phyloP scores from a whole-genome alignment of 1,140 invertebrate species.

The Camponotus vicinus region DNA sequence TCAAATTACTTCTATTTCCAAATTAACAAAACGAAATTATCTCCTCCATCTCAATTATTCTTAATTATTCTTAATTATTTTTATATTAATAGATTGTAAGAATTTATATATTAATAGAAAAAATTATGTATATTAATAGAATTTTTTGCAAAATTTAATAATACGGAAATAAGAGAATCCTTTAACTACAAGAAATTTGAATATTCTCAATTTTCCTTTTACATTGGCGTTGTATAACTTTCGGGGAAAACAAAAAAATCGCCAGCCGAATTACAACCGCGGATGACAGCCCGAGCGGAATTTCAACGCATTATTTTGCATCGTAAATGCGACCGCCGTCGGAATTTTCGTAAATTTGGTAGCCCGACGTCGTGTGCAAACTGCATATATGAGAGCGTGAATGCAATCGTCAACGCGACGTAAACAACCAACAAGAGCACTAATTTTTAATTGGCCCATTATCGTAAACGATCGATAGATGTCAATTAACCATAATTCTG shows the following conservation, averaged over 20 bases:
- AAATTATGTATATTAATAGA: neutral
- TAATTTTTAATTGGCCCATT: slow-evolving; percentile 77
- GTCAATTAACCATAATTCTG: slow-evolving; percentile 79
- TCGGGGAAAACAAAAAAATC: slow-evolving; percentile 40
- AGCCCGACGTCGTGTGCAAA: slow-evolving; percentile 10
- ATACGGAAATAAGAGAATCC: neutral
- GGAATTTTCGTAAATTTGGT: slow-evolving; percentile 61
- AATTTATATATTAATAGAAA: too few species aligned
- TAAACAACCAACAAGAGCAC: slow-evolving; percentile 74
- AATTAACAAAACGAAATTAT: too few species aligned
- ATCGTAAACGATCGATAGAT: slow-evolving; percentile 73
- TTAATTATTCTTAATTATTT: neutral
- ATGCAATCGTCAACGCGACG: slow-evolving; percentile 53
- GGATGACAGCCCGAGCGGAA: slow-evolving; percentile 50
- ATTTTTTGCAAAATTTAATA: slow-evolving; percentile 17
- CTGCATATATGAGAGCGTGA: slow-evolving; percentile 20
- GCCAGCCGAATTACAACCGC: slow-evolving; percentile 46
- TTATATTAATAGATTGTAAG: too few species aligned
- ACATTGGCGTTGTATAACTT: slow-evolving; percentile 35
- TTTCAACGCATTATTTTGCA: slow-evolving; percentile 61
- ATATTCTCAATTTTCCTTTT: slow-evolving; percentile 44
- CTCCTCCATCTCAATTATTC: neutral
- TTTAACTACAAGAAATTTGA: slow-evolving; percentile 38
- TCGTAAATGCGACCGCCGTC: slow-evolving; percentile 50
- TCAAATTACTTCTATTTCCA: neutral